phyloP scores from a whole-genome alignment of 2,888 invertebrate genomes.

The Pecten maximus region DNA sequence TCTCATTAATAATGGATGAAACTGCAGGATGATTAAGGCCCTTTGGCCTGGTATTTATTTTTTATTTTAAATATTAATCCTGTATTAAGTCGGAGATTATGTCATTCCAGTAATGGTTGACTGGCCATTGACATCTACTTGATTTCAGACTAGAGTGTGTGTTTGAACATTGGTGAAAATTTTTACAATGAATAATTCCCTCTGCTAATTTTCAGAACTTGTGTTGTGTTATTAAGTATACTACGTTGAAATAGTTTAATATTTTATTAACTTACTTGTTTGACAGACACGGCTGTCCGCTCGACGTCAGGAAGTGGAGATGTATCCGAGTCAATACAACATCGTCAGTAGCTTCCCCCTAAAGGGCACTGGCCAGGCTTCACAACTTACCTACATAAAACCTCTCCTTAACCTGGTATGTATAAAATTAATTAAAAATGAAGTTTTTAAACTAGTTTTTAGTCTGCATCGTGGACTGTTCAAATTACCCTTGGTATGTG shows the following conservation, averaged over 20 bases:
- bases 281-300: constrained; percentile 59
- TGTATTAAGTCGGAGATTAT: no score
- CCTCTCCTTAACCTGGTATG: constrained; percentile 65
- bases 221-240: neutral
- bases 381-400: constrained; percentile 57
- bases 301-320: constrained; percentile 55
- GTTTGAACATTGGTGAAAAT: neutral
- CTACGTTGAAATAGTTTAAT: neutral
- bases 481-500: no score
- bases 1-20: no score
- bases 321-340: constrained; percentile 53
- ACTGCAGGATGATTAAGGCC: no score
- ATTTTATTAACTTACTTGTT: constrained; percentile 31
- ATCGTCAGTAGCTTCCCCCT: constrained; percentile 56
- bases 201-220: neutral
- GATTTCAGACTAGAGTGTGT: neutral
- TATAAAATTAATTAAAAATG: no score
- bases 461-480: no score
- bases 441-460: no score
- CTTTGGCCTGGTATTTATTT: neutral
- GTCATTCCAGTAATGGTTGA: neutral
- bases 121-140: neutral
- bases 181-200: no score
- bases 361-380: constrained; percentile 43
- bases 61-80: no score